phyloP scores from a whole-genome alignment of 2,888 invertebrate species.

The Lycophotia porphyrea region DNA sequence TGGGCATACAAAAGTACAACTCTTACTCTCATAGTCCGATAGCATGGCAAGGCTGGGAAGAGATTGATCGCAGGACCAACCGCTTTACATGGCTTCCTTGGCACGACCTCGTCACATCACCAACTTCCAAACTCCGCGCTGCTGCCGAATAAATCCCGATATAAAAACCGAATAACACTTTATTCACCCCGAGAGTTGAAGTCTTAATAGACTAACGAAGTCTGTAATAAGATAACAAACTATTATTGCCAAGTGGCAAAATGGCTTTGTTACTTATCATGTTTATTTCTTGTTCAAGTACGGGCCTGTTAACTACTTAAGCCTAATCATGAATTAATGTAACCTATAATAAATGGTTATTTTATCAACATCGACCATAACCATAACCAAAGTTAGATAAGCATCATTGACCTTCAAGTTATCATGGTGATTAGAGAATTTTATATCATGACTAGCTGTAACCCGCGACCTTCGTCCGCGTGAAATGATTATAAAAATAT shows the following conservation, averaged over 20 bases:
- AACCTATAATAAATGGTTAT: neutral
- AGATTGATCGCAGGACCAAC: neutral
- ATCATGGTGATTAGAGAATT: neutral
- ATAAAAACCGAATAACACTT: neutral
- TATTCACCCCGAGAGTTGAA: neutral
- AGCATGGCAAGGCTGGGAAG: neutral
- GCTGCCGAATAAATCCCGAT: neutral
- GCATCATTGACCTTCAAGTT: neutral
- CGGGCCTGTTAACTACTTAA: too few species aligned
- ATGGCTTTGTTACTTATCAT: neutral
- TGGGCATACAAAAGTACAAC: neutral
- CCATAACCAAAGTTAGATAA: too few species aligned
- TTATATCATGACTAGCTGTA: neutral
- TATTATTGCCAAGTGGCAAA: neutral
- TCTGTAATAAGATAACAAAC: neutral
- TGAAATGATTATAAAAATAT: too few species aligned
- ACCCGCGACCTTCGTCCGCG: too few species aligned
- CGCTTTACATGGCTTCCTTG: neutral
- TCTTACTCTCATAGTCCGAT: neutral
- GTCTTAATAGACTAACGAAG: too few species aligned
- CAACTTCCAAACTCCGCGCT: neutral
- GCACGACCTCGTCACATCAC: neutral
- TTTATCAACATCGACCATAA: neutral
- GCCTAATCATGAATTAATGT: neutral
- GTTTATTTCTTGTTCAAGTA: neutral